phyloP scores from a whole-genome alignment of 2,113 vertebrate genomes.

The Engystomops pustulosus region DNA sequence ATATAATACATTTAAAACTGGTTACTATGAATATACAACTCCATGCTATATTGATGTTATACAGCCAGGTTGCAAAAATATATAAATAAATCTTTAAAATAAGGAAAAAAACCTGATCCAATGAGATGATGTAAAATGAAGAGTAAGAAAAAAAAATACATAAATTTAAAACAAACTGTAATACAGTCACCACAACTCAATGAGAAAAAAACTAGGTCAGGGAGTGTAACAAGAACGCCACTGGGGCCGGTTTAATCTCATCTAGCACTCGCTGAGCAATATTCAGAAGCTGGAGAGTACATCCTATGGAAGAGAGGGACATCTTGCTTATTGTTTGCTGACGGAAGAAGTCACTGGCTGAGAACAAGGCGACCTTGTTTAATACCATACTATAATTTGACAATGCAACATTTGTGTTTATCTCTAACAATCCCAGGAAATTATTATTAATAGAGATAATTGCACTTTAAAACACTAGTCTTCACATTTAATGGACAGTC shows the following conservation, averaged over 20 bases:
- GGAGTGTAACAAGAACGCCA: neutral
- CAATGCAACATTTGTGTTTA: neutral
- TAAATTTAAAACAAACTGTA: neutral
- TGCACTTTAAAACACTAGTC: neutral
- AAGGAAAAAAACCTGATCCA: too few species aligned
- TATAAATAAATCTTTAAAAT: too few species aligned
- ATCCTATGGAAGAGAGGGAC: neutral
- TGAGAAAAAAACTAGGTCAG: conserved; percentile 24
- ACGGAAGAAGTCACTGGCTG: neutral
- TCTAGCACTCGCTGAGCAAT: conserved; percentile 15
- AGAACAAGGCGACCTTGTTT: neutral
- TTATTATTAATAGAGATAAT: conserved; percentile 7
- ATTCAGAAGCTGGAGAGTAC: neutral
- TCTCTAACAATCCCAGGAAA: conserved; percentile 16
- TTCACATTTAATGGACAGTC: neutral
- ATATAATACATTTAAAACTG: too few species aligned
- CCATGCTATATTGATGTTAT: too few species aligned
- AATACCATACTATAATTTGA: neutral
- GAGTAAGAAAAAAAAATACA: neutral
- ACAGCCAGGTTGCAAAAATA: too few species aligned
- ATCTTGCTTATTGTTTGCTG: conserved; percentile 13
- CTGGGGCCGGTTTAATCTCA: conserved; percentile 21
- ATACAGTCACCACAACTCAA: neutral
- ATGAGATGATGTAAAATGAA: too few species aligned
- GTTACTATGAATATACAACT: too few species aligned